Base-by-base conservation (phyloP, 2,113 vertebrate genomes). In the Dinomys branickii region DNA sequence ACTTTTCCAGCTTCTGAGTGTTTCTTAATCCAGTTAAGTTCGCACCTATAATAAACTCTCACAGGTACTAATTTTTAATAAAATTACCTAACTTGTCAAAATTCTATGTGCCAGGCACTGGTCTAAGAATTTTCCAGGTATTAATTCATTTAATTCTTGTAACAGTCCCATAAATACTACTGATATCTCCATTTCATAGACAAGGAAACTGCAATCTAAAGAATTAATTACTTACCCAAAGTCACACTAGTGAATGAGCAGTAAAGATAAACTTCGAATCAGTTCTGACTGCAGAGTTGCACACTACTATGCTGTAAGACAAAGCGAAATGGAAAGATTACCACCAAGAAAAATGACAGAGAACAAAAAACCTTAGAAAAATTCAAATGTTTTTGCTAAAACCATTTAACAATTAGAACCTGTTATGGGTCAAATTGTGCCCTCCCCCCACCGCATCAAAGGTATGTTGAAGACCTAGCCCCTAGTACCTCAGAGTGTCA, bases 331-430 rank as follows among this genome's bases (percentile, higher is more conserved):
- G 41, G 56, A 58, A 69, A 26, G n/a, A 41, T 58, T 30, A 44
- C 28, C 13, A 17, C 19, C 3, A 58, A 10, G 33, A 65, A 7
- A 1, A 81, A 12, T 35, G 56, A 73, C 4, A 71, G 20, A 83
- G 35, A 56, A 63, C 67, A 77, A 85, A 59, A 59, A 5, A 26
- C 78, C 50, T 28, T 85, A 93, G 78, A 71, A 61, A 71, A 73
- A 91, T 91, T 85, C 86, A 90, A 88, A 85, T 84, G 81, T 71
- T 38, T 38, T 96, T 63, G 67, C 26, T 30, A 56, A 94, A 94
- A 63, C 9, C 56, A 73, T 52, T 88, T 85, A 38, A 82, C 28
- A 93, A 59, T 54, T 26, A 87, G 47, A 90, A 80, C 5, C 9
- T 85, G 8, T 88, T 80, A 28, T 75, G 77, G 33, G 12, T 52